phyloP scores from a whole-genome alignment of 2,797 vertebrate genomes.

The Cheirogaleus major region DNA sequence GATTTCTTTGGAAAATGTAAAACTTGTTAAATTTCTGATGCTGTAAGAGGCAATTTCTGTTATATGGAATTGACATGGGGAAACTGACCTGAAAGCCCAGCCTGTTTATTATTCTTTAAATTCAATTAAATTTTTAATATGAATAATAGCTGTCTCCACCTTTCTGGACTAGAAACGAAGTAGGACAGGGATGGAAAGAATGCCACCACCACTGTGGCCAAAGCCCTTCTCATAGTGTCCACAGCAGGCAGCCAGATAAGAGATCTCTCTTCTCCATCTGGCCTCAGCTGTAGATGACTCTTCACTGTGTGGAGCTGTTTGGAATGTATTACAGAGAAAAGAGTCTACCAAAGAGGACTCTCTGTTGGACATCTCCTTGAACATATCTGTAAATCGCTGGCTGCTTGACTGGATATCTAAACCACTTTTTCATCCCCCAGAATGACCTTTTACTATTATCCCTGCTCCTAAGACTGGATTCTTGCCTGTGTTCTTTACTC shows the following conservation, averaged over 20 bases:
- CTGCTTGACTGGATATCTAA: not conserved
- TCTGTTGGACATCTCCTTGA: not conserved
- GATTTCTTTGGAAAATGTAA: not conserved
- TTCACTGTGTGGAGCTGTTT: not conserved
- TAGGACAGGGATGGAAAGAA: not conserved
- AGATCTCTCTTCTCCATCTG: not conserved
- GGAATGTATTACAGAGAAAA: not conserved
- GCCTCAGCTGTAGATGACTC: not conserved
- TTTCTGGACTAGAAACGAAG: not conserved
- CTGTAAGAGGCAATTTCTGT: not conserved
- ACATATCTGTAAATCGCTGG: not conserved
- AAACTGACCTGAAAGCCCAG: not conserved
- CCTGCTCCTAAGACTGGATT: not conserved
- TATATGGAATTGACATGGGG: not conserved
- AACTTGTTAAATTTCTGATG: not conserved
- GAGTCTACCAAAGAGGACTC: not conserved
- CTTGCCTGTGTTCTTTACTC: not conserved
- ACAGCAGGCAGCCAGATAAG: not conserved
- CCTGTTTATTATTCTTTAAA: not conserved
- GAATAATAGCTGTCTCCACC: not conserved
- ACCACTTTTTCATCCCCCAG: not conserved
- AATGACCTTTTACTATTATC: not conserved
- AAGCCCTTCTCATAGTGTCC: not conserved
- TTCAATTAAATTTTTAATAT: not conserved
- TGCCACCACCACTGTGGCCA: not conserved